Percentiles rank a stretch among this genome's conserved stretches.
phyloP scores from a whole-genome alignment of 2,888 invertebrate species.

The Cephalotes varians region DNA sequence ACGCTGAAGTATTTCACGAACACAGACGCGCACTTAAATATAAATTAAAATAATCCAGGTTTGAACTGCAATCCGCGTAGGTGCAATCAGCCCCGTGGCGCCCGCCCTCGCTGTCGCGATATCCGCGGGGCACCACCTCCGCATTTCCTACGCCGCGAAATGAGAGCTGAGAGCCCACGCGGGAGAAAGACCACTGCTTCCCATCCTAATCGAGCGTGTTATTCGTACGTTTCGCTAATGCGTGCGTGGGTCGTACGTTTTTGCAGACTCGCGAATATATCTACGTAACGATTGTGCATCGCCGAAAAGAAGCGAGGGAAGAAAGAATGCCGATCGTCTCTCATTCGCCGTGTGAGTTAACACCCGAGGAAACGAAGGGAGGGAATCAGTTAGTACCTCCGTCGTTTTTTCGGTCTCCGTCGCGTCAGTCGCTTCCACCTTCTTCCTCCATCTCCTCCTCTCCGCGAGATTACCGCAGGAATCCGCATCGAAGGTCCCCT shows the following conservation, averaged over 20 bases:
- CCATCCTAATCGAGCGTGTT: slow-evolving; percentile 67
- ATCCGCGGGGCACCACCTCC: slow-evolving; percentile 33
- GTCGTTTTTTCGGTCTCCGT: slow-evolving; percentile 16
- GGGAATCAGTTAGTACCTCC: slow-evolving; percentile 18
- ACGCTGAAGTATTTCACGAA: slow-evolving; percentile 6
- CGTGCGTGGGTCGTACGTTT: slow-evolving; percentile 58
- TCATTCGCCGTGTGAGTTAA: slow-evolving; percentile 69
- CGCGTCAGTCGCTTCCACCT: slow-evolving; percentile 21
- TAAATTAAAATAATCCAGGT: slow-evolving; percentile 37
- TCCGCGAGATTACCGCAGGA: slow-evolving; percentile 50
- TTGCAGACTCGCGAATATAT: slow-evolving; percentile 69
- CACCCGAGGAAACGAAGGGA: slow-evolving; percentile 55
- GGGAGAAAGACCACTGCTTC: slow-evolving; percentile 51
- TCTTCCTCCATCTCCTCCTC: slow-evolving; percentile 9
- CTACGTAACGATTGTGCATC: slow-evolving; percentile 69
- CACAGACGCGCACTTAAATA: slow-evolving; percentile 13
- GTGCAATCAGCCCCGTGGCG: slow-evolving; percentile 25
- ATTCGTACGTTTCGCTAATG: slow-evolving; percentile 55
- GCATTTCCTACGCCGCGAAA: slow-evolving; percentile 54
- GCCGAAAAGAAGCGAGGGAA: slow-evolving; percentile 62
- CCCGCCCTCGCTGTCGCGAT: slow-evolving; percentile 28
- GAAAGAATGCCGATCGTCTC: slow-evolving; percentile 67
- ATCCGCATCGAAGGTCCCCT: slow-evolving; percentile 67
- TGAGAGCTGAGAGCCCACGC: slow-evolving; percentile 40
- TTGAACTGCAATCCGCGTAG: slow-evolving; percentile 26